phyloP scores from a whole-genome alignment of 2,113 vertebrate species.

The Talpa occidentalis region DNA sequence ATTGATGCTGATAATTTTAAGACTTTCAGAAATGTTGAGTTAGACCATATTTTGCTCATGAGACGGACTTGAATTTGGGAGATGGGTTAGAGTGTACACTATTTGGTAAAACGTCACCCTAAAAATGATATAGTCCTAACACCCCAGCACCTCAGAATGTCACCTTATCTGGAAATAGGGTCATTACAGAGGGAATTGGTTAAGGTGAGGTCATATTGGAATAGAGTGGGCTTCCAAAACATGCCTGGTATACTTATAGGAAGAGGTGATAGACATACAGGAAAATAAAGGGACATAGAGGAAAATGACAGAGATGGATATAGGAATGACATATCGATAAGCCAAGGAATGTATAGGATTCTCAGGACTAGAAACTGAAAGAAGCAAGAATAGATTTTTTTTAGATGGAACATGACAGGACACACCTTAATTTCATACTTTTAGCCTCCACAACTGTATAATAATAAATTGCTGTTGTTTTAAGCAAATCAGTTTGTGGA shows the following conservation, averaged over 20 bases:
- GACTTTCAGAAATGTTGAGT: not conserved
- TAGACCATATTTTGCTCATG: not conserved
- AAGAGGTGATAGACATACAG: not conserved
- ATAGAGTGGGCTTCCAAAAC: not conserved
- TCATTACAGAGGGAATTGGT: not conserved
- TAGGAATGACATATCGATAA: not conserved
- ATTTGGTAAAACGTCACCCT: not conserved
- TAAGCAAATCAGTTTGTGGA: not conserved
- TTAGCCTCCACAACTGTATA: not conserved
- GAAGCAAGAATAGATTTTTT: not conserved
- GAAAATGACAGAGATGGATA: not conserved
- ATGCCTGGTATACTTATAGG: not conserved
- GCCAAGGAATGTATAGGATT: not conserved
- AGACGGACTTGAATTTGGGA: not conserved
- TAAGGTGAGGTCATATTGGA: not conserved
- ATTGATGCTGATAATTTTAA: not conserved
- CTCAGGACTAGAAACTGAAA: not conserved
- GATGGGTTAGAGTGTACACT: not conserved
- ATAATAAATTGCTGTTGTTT: not conserved
- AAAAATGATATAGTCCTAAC: not conserved
- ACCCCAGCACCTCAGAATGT: not conserved
- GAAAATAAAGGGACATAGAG: not conserved
- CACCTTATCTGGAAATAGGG: not conserved
- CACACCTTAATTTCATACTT: not conserved
- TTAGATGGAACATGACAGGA: not conserved